Evolutionary conservation across 1,140 invertebrate genomes (phyloP).

Genomic region (Probaryconus sp.): DNA sequence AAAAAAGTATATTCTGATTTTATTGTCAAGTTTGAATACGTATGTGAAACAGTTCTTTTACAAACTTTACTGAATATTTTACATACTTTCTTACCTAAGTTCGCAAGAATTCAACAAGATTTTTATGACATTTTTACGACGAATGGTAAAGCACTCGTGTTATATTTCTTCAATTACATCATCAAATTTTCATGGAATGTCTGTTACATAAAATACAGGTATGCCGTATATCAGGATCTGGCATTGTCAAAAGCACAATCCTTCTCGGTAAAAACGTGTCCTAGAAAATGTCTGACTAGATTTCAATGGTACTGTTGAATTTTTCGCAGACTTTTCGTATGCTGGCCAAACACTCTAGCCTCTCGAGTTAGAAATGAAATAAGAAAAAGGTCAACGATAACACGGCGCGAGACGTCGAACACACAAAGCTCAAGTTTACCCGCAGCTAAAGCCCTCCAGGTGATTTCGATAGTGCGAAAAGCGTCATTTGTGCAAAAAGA

Average conservation of each 20-base stretch:
- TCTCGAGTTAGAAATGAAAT: constrained; percentile 48
- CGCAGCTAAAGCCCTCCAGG: constrained; percentile 31
- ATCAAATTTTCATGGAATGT: too few relatives aligned
- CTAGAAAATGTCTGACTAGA: constrained; percentile 48
- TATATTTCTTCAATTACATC: too few relatives aligned
- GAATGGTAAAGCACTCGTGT: too few relatives aligned
- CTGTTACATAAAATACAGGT: constrained; percentile 18
- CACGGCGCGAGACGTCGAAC: constrained; percentile 46
- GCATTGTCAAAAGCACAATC: constrained; percentile 48
- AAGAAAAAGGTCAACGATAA: constrained; percentile 60
- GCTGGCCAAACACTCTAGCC: constrained; percentile 56
- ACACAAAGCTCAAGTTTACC: constrained; percentile 51
- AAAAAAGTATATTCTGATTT: too few relatives aligned
- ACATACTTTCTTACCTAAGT: too few relatives aligned
- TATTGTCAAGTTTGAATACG: too few relatives aligned
- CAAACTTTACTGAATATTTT: too few relatives aligned
- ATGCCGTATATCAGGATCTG: constrained; percentile 30
- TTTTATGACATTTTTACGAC: too few relatives aligned
- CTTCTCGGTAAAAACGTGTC: constrained; percentile 41
- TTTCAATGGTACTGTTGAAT: constrained; percentile 55
- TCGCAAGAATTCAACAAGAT: too few relatives aligned
- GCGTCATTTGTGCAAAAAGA: constrained; percentile 47
- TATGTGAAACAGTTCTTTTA: too few relatives aligned
- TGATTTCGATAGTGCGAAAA: constrained; percentile 54
- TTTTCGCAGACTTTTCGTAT: constrained; percentile 59